Base-by-base conservation (phyloP, 2,888 invertebrate genomes). In the Cephus rjabovi region DNA sequence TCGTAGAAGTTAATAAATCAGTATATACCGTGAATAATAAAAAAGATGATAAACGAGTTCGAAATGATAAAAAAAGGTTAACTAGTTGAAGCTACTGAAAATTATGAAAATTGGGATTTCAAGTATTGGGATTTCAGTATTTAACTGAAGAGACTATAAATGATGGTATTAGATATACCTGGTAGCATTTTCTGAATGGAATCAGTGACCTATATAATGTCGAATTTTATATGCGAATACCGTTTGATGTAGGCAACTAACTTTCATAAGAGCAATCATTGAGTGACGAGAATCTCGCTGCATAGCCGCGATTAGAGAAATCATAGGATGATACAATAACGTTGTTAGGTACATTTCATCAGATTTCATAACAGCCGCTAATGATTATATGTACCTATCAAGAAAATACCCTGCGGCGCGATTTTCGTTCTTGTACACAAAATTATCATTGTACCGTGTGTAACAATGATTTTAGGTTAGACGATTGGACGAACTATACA, bases 321-420 rank as follows among this genome's bases (percentile, higher is more conserved):
- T 71, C 71, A 71, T 33, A 31, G 33, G 71, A 34, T 71, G 71
- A 34, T 71, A 71, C 71, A 71, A 71, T 71, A 71, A 71, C 12
- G 71, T 71, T 31, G 71, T 71, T 71, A 56, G 23, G 4, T 56
- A 71, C 71, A 11, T 71, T 71, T 71, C 71, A 71, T 71, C 33
- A 31, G 71, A 71, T 71, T 71, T 71, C 71, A 3, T 33, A 71
- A 71, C 71, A 9, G 33, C 15, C 31, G 9, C 2, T 56, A 56
- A 56, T 56, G 40, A 9, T 56, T 56, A 9, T 23, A 23, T 56
- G 40, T 56, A 56, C 40, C 40, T 9, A 56, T 56, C 23, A 23
- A 23, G 40, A 23, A 56, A 56, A 56, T 56, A 56, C 1, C 40
- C 40, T 40, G 15, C 40, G 40, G 40, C 40, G 6, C 6, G 40